Evolutionary conservation across 1,140 invertebrate species (phyloP).

Genomic region (Dinoponera quadriceps): DNA sequence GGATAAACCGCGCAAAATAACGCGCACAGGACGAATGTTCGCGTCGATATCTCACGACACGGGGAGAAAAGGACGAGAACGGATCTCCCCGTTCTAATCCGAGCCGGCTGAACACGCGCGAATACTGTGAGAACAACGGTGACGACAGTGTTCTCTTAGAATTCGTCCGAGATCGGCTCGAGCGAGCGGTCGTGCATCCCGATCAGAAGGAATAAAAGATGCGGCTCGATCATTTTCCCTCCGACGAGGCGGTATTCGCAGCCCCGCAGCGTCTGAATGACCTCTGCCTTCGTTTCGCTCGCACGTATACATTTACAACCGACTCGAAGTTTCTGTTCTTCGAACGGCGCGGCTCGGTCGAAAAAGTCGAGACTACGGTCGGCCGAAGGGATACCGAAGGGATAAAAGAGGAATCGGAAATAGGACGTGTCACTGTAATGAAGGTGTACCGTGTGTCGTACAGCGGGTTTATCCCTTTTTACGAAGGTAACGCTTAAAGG

Average conservation of each 20-base stretch:
- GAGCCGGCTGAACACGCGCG: not conserved
- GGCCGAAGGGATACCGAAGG: not conserved
- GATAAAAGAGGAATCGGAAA: not conserved
- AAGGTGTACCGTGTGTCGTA: not conserved
- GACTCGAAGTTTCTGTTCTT: not conserved
- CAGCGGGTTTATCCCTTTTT: not conserved
- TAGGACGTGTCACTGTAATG: not conserved
- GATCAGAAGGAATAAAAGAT: conserved; percentile 24
- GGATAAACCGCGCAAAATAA: conserved; percentile 47
- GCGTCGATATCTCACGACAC: conserved; percentile 25
- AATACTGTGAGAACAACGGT: conserved; percentile 11
- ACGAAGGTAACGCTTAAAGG: not conserved
- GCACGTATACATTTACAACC: not conserved
- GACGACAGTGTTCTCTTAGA: not conserved
- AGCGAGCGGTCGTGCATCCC: too few species aligned
- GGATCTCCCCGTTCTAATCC: not conserved
- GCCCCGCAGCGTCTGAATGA: not conserved
- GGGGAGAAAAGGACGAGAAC: too few species aligned
- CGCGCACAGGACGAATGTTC: not conserved
- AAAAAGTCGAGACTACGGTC: not conserved
- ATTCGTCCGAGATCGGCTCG: not conserved
- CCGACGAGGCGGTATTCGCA: not conserved
- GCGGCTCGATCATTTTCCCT: not conserved
- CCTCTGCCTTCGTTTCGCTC: not conserved
- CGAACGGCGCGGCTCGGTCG: not conserved